A percentile compares a stretch with the other conserved stretches of the same genome.
Evolutionary conservation across 2,888 invertebrate species (phyloP).

Genomic region (Acrocyrtus sp.): DNA sequence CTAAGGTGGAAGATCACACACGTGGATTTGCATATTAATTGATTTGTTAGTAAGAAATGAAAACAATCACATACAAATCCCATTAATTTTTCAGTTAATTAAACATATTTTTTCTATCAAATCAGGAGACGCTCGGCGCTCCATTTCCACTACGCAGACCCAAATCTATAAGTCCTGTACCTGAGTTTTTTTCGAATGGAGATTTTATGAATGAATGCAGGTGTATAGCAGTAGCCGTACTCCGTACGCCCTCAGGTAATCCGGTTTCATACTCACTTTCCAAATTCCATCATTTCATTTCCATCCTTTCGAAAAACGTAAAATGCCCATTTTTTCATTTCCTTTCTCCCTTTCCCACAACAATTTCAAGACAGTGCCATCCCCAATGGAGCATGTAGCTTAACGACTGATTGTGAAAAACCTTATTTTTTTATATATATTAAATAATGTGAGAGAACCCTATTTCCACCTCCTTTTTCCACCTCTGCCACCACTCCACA

Average conservation of each 20-base stretch:
- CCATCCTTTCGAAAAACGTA: no score
- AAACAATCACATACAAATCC: no score
- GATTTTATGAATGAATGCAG: neutral
- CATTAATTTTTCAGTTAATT: no score
- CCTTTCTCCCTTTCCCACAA: neutral
- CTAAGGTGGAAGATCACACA: constrained; percentile 37
- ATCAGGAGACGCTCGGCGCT: no score
- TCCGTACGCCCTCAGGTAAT: neutral
- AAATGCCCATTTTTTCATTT: neutral
- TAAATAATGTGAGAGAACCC: neutral
- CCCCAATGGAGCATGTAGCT: neutral
- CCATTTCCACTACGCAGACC: no score
- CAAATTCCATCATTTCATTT: neutral
- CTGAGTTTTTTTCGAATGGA: no score
- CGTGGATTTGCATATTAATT: constrained; percentile 21
- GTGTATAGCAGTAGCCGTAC: no score
- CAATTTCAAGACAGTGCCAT: neutral
- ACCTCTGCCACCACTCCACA: neutral
- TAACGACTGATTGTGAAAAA: neutral
- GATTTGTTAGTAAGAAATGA: no score
- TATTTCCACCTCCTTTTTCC: neutral
- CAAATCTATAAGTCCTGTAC: no score
- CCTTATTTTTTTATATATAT: no score
- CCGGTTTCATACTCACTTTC: neutral
- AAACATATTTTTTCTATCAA: no score